These are phyloP conservation scores for Cryptops parisi DNA, from an alignment of 2,888 invertebrate species.

Conservation along the genomic window DNA sequence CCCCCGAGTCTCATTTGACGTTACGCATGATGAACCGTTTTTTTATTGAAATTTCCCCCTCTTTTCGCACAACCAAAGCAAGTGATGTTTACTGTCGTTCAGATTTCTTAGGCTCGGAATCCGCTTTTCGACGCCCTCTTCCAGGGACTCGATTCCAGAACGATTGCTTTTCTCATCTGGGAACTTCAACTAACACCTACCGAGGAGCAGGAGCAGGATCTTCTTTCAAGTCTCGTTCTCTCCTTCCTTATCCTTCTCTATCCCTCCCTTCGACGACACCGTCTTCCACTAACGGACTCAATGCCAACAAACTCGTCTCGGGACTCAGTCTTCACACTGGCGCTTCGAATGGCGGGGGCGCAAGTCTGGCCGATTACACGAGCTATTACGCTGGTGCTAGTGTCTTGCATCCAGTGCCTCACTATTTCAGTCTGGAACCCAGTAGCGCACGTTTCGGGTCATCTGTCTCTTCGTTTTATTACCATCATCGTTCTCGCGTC, in stretches of 20 bases:
- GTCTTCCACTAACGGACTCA: neutral
- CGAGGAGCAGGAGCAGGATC: too few relatives aligned
- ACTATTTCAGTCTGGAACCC: slow-evolving; percentile 17
- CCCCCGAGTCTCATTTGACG: too few relatives aligned
- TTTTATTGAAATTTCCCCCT: neutral
- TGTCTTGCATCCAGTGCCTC: slow-evolving; percentile 20
- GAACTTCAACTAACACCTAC: neutral
- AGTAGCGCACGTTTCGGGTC: neutral
- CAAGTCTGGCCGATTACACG: neutral
- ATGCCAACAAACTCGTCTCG: neutral
- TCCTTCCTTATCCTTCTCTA: slow-evolving; percentile 9
- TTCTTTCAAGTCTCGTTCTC: slow-evolving; percentile 4
- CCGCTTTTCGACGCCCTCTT: slow-evolving; percentile 8
- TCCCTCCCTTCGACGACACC: neutral
- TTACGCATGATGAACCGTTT: too few relatives aligned
- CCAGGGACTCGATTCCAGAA: slow-evolving; percentile 2
- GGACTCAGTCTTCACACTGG: neutral
- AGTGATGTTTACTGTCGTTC: too few relatives aligned
- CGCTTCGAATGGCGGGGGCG: neutral
- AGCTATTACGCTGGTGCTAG: neutral
- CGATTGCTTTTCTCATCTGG: neutral
- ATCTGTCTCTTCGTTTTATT: slow-evolving; percentile 7
- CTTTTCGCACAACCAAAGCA: neutral
- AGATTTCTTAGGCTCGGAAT: slow-evolving; percentile 11
- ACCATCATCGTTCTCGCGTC: slow-evolving; percentile 6